These are phyloP conservation scores for Alosa sapidissima DNA, from an alignment of 2,797 vertebrate species.

Conservation along the genomic window DNA sequence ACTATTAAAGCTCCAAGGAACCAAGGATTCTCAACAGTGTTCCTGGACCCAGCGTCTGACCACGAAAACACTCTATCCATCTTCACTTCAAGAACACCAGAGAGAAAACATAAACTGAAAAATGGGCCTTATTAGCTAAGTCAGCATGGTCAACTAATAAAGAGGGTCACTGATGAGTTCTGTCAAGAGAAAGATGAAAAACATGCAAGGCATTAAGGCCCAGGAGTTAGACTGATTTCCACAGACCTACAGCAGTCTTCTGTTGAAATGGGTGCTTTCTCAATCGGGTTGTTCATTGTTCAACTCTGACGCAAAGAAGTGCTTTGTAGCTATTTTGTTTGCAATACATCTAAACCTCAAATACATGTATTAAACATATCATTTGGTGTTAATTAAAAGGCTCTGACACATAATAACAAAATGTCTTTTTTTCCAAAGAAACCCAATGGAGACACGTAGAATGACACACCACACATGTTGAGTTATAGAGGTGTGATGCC, in stretches of 20 bases:
- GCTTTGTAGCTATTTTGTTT: conserved; percentile 1
- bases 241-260: not conserved
- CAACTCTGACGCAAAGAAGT: not conserved
- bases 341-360: not conserved
- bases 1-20: conserved; percentile 15
- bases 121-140: not conserved
- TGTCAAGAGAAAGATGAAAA: not conserved
- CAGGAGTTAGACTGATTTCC: not conserved
- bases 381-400: not conserved
- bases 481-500: not conserved
- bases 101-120: not conserved
- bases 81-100: not conserved
- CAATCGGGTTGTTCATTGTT: not conserved
- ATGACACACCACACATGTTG: not conserved
- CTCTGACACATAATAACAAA: not conserved
- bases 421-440: not conserved
- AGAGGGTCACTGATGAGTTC: not conserved
- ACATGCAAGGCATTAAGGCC: not conserved
- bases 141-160: not conserved
- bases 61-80: not conserved
- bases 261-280: not conserved
- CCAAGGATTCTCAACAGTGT: not conserved
- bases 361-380: not conserved
- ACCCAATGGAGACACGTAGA: not conserved
- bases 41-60: not conserved